Conservation (phyloP, 2,113 vertebrate species). For the Melospiza melodia region DNA sequence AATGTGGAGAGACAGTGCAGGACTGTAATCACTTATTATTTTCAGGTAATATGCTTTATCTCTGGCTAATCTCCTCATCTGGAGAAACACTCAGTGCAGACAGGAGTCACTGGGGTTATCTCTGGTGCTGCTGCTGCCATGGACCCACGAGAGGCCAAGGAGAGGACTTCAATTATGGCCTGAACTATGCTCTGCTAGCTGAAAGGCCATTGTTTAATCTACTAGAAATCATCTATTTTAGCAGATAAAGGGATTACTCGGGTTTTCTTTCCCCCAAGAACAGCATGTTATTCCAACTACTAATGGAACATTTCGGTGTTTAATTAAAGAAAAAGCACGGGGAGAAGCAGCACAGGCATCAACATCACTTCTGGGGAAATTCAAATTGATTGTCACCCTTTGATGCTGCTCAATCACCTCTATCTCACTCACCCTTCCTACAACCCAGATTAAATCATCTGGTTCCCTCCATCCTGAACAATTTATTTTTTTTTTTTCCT, state of each 20-base stretch:
- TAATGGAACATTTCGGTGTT: conserved; percentile 40
- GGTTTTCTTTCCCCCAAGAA: conserved; percentile 50
- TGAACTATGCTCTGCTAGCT: conserved; percentile 64
- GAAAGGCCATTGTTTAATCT: conserved; percentile 70
- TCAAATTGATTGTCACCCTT: conserved; percentile 57
- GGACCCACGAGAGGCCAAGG: conserved; percentile 35
- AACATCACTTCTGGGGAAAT: conserved; percentile 65
- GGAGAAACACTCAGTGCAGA: conserved; percentile 48
- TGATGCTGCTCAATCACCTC: conserved; percentile 69
- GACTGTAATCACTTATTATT: conserved; percentile 62
- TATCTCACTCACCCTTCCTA: conserved; percentile 49
- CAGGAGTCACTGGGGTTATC: conserved; percentile 62
- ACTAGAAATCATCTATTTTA: conserved; percentile 70
- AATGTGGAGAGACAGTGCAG: conserved; percentile 59
- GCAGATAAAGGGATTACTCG: conserved; percentile 67
- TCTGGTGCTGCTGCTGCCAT: conserved; percentile 54
- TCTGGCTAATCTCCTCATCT: conserved; percentile 59
- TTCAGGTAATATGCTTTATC: conserved; percentile 69
- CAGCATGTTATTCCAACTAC: conserved; percentile 59
- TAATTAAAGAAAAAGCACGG: conserved; percentile 63
- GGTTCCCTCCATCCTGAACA: neutral
- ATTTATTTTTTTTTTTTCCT: neutral
- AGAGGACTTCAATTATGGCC: conserved; percentile 56
- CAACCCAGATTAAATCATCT: conserved; percentile 44
- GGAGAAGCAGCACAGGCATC: conserved; percentile 46